Evolutionary conservation across 1,140 invertebrate species (phyloP).

Genomic region (Aphis craccivora): DNA sequence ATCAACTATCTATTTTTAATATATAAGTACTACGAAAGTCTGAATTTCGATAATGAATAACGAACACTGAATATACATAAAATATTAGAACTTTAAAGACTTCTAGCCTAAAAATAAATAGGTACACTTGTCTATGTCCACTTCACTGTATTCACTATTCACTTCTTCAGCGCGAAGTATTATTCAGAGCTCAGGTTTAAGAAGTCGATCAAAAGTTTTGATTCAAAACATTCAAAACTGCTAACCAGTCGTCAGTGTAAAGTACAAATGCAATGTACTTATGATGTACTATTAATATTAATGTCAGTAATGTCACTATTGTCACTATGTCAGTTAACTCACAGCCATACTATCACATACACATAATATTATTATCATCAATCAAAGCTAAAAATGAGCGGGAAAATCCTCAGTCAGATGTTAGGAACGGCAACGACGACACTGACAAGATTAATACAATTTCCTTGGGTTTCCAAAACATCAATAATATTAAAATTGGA

Average conservation of each 20-base stretch:
- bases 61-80: background rate
- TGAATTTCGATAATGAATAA: background rate
- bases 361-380: background rate
- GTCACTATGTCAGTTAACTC: too few species aligned
- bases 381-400: background rate
- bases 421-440: background rate
- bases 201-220: background rate
- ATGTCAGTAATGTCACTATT: too few species aligned
- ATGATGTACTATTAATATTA: too few species aligned
- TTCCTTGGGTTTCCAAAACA: conserved; percentile 43
- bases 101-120: too few species aligned
- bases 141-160: too few species aligned
- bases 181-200: background rate
- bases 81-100: background rate
- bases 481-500: conserved; percentile 54
- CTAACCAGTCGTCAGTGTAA: too few species aligned
- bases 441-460: background rate
- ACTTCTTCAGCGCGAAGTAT: too few species aligned
- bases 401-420: background rate
- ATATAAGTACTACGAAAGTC: background rate
- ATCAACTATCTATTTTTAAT: background rate
- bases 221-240: too few species aligned
- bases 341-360: too few species aligned
- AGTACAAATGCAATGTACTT: too few species aligned
- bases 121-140: too few species aligned